Evolutionary conservation across 2,797 vertebrate species (phyloP), one percentile per base, ranked within the genome.

Genomic region (Phataginus tricuspis): DNA sequence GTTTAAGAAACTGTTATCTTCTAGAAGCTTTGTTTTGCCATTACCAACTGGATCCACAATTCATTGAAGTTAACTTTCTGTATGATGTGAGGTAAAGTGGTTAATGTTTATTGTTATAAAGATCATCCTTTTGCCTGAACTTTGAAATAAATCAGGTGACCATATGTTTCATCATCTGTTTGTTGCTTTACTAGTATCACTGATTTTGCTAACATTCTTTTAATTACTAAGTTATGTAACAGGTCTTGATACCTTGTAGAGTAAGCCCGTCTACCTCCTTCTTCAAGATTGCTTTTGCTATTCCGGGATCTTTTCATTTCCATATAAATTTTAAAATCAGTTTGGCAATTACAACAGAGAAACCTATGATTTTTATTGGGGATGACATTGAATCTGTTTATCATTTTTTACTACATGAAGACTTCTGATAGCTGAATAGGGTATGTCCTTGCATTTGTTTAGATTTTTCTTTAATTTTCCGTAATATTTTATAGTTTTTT

Each of bases 261-360:
- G 16, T 15, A 19, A 53, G 27, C 23, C 72, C 5, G 39, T 27
- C 57, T 75, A 0, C 31, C 31, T 82, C 21, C 55, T 71, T 68
- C 37, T 53, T 39, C 79, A 29, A 51, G 25, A 4, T n/a, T 45
- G 19, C 42, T 71, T 34, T 11, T 37, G 21, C 21, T 75, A 2
- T 42, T 61, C n/a, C 59, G 63, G 29, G 55, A 49, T 31, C 39
- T 93, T 55, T 51, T 69, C 42, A 94, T 91, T 83, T 89, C 75
- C 45, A 9, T 49, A 9, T 82, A n/a, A n/a, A 68, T 51, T 82
- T 93, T 55, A 37, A 16, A 79, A 55, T 55, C 84, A 85, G 18
- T 57, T 96, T 91, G 66, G 42, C 34, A 77, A 4, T 91, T 85
- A 39, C 39, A 16, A 80, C 61, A 59, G 55, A 34, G 21, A 77